Evolutionary conservation across 2,797 vertebrate genomes (phyloP), one percentile per base, ranked within the genome.

Genomic region (Oreortyx pictus): DNA sequence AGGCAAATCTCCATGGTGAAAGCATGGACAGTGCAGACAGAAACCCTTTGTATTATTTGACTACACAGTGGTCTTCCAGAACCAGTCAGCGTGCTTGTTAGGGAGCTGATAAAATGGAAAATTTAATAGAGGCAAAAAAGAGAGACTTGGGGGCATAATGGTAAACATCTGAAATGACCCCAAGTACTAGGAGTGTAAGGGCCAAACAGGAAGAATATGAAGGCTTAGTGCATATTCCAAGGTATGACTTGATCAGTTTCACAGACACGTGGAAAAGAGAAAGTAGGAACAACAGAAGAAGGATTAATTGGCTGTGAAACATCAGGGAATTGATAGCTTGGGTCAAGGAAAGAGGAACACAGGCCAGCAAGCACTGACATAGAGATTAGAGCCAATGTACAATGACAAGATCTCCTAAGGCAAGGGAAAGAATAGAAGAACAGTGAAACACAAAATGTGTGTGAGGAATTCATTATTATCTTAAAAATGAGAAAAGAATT

Each of bases 221-320:
- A 89, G 81, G 78, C 81, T 90, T 62, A 85, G 81, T 86, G 86
- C 68, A 10, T 94, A 88, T 61, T 96, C 93, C 78, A 82, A 90
- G 65, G 78, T 88, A 65, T 82, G 75, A 87, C 81, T 90, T 95
- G 92, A 93, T 91, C 86, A 67, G 86, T 90, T 92, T 96, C 75
- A 68, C 94, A 95, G 94, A 91, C 75, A 85, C 75, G 88, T 18
- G 91, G 94, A 88, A 93, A 91, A 85, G 81, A 80, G 78, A 95
- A 92, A 88, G 93, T 77, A 87, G 35, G 37, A 95, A 68, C 56
- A 86, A 88, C 74, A 93, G 90, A 88, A 87, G 57, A 94, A 93
- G 74, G 88, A 96, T 94, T 95, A 96, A 94, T 93, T 95, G 81
- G 68, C 95, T 94, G 93, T 91, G 91, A 96, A 96, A 86, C 88